Evolutionary conservation across 37 sponge, comb jelly and placozoan species (phyloP), one percentile per base, ranked within the genome.

Genomic region (Ianthella basta): DNA sequence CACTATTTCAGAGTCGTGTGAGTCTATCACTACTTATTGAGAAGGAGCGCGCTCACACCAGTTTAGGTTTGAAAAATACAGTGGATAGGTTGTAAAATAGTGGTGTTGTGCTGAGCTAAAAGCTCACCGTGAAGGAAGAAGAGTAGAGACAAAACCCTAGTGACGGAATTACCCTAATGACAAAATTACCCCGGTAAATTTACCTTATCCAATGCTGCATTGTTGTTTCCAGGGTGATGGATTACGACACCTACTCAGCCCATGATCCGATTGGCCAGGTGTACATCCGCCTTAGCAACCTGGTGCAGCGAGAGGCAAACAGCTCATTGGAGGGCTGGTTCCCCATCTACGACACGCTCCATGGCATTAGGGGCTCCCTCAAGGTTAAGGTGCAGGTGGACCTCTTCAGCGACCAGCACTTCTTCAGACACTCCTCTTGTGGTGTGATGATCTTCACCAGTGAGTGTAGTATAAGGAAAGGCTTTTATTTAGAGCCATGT

Each of bases 191-290:
- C 8, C 6, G 50, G 6, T 44, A 8, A 10, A 44, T 44, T 44
- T 10, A 3, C 6, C 8, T 10, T 3, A 10, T 44, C 6, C 50
- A 44, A 10, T 8, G 3, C 8, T 44, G 6, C 50, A 10, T 44
- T 8, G 8, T 44, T n/a, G 12, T n/a, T 19, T 16, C 14, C 67
- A 93, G 96, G 54, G 79, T 97, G 30, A 83, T 97, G 86, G 98
- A 97, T 60, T 84, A 97, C 38, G 98, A 97, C 61, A 90, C 84
- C 15, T 92, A 93, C 86, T 92, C 86, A 21, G 95, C 98, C 8
- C 91, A 92, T 69, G 94, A 97, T 82, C 88, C 92, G 57, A 97
- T 97, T 40, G 98, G 98, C 20, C 91, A 82, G 89, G 96, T 96
- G 36, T 92, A 92, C 61, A 88, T 92, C 41, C 16, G 60, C 35